A percentile compares a stretch with the other conserved stretches of the same genome.
Conservation (phyloP, 2,113 vertebrate species). For the Ia io region DNA sequence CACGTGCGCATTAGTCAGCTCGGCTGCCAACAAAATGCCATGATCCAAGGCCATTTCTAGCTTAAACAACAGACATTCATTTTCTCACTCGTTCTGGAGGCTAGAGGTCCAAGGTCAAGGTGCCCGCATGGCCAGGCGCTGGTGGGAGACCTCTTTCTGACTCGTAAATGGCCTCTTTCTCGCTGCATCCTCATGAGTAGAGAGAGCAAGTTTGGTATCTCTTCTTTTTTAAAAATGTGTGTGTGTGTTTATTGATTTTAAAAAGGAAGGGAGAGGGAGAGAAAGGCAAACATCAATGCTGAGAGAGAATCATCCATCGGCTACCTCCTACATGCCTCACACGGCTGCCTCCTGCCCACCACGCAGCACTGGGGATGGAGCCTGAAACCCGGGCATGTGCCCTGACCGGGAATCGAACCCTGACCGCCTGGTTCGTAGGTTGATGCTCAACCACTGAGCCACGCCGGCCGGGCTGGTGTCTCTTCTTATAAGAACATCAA, state of each 20-base stretch:
- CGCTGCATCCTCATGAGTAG: neutral
- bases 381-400: too few relatives aligned
- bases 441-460: too few relatives aligned
- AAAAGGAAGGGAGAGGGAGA: too few relatives aligned
- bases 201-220: neutral
- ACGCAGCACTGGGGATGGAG: too few relatives aligned
- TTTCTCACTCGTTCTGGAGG: neutral
- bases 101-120: neutral
- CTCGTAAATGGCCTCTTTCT: neutral
- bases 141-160: neutral
- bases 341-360: too few relatives aligned
- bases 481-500: neutral
- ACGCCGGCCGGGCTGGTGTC: neutral
- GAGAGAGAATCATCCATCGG: too few relatives aligned
- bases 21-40: neutral
- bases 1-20: fast-evolving
- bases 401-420: too few relatives aligned
- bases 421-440: too few relatives aligned
- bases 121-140: neutral
- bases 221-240: neutral
- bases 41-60: too few relatives aligned
- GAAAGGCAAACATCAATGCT: too few relatives aligned
- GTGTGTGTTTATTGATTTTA: too few relatives aligned
- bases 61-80: neutral
- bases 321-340: too few relatives aligned